phyloP scores from a whole-genome alignment of 2,888 invertebrate genomes.

The Epistrophe grossulariae region DNA sequence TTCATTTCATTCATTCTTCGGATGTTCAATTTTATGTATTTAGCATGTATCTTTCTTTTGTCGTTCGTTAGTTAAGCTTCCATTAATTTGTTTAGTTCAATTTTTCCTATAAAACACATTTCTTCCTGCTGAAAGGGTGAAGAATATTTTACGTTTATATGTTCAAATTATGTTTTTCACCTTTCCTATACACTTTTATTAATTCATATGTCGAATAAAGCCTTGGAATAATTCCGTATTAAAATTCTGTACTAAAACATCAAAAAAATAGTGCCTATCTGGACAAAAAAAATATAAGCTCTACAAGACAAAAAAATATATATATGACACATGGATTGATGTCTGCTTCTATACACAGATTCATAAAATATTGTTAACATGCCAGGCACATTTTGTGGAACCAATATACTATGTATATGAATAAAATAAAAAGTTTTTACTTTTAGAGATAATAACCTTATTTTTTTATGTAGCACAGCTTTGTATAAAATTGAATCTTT shows the following conservation, averaged over 20 bases:
- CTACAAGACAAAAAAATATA: constrained; percentile 7
- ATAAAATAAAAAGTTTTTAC: constrained; percentile 38
- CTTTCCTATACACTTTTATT: not conserved
- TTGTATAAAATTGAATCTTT: constrained; percentile 44
- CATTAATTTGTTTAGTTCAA: too few relatives aligned
- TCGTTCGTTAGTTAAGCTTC: too few relatives aligned
- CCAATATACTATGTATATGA: not conserved
- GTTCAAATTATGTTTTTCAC: too few relatives aligned
- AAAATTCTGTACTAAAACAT: not conserved
- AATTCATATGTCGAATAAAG: not conserved
- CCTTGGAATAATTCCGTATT: not conserved
- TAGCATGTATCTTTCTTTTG: too few relatives aligned
- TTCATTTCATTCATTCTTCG: too few relatives aligned
- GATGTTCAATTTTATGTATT: too few relatives aligned
- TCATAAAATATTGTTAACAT: constrained; percentile 30
- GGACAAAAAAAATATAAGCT: not conserved
- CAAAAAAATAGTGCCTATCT: not conserved
- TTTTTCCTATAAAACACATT: too few relatives aligned
- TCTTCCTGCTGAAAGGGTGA: too few relatives aligned
- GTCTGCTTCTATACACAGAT: constrained; percentile 7
- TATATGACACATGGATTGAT: constrained; percentile 29
- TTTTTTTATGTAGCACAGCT: constrained; percentile 39
- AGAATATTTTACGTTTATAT: too few relatives aligned
- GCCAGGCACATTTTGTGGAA: not conserved
- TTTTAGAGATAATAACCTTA: constrained; percentile 46